A percentile compares a stretch with the other conserved stretches of the same genome.
Evolutionary conservation across 2,113 vertebrate species (phyloP).

Genomic region (Brachyistius frenatus): DNA sequence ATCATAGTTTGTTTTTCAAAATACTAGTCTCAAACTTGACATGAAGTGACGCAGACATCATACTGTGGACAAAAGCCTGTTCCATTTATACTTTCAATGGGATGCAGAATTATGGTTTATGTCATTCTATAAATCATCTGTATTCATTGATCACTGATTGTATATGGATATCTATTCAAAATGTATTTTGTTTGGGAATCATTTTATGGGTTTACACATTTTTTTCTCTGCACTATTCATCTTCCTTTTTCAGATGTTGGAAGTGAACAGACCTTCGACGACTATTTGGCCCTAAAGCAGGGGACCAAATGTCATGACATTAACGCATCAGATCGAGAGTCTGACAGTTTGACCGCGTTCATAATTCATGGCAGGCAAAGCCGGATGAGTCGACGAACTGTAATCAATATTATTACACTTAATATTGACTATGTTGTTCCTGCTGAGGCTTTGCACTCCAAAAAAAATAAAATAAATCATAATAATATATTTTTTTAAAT

Average conservation of each 20-base stretch:
- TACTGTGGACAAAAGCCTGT: no score
- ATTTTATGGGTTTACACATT: neutral
- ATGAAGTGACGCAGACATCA: neutral
- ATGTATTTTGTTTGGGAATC: neutral
- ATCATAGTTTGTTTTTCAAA: neutral
- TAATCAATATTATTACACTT: slow-evolving; percentile 30
- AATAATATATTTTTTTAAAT: neutral
- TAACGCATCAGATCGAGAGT: slow-evolving; percentile 17
- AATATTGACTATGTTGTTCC: slow-evolving; percentile 3
- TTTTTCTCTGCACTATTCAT: neutral
- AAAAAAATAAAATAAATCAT: neutral
- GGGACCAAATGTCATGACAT: slow-evolving; percentile 32
- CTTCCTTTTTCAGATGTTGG: neutral
- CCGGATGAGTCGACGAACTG: neutral
- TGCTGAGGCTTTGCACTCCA: neutral
- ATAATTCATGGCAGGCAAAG: slow-evolving; percentile 11
- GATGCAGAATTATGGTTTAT: no score
- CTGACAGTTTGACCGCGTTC: slow-evolving; percentile 1
- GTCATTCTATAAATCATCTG: neutral
- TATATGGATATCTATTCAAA: slow-evolving; percentile 2
- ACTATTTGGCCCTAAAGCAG: slow-evolving; percentile 8
- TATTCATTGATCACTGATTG: neutral
- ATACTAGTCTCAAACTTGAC: neutral
- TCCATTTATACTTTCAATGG: no score
- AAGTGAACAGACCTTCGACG: neutral